Conservation (phyloP, 2,888 invertebrate genomes). For the Megamerina dolium region DNA sequence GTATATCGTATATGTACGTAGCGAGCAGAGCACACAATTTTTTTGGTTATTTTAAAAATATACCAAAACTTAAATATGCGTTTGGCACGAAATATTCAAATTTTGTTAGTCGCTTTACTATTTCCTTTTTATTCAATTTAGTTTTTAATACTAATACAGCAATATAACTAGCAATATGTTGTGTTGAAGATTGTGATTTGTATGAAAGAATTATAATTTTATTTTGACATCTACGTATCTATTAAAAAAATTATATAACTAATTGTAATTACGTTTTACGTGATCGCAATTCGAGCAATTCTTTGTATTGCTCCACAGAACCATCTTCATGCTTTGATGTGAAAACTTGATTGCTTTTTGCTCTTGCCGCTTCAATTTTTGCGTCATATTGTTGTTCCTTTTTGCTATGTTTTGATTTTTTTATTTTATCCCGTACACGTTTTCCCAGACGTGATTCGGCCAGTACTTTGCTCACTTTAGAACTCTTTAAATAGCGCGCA, state of each 20-base stretch:
- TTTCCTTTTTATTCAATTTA: too few relatives aligned
- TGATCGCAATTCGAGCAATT: conserved; percentile 39
- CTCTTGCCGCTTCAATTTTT: conserved; percentile 20
- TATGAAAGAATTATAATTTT: too few relatives aligned
- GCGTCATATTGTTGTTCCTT: conserved; percentile 22
- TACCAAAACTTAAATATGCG: conserved; percentile 18
- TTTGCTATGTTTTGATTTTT: conserved; percentile 43
- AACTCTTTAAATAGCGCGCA: conserved; percentile 56
- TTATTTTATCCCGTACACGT: conserved; percentile 57
- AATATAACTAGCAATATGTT: too few relatives aligned
- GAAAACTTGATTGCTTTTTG: conserved; percentile 23
- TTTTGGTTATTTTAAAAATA: conserved; percentile 7
- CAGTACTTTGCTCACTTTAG: conserved; percentile 56
- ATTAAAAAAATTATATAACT: neutral
- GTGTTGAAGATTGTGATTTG: too few relatives aligned
- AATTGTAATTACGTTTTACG: conserved; percentile 28
- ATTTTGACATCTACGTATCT: too few relatives aligned
- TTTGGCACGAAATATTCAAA: conserved; percentile 26
- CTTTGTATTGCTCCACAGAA: conserved; percentile 56
- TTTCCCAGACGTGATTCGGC: conserved; percentile 55
- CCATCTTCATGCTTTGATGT: conserved; percentile 49
- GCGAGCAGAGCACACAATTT: too few relatives aligned
- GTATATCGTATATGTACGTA: too few relatives aligned
- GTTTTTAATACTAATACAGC: too few relatives aligned
- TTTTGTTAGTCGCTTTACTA: too few relatives aligned